These are phyloP conservation scores for Galendromus occidentalis DNA, from an alignment of 1,140 invertebrate genomes.

Conservation along the genomic window DNA sequence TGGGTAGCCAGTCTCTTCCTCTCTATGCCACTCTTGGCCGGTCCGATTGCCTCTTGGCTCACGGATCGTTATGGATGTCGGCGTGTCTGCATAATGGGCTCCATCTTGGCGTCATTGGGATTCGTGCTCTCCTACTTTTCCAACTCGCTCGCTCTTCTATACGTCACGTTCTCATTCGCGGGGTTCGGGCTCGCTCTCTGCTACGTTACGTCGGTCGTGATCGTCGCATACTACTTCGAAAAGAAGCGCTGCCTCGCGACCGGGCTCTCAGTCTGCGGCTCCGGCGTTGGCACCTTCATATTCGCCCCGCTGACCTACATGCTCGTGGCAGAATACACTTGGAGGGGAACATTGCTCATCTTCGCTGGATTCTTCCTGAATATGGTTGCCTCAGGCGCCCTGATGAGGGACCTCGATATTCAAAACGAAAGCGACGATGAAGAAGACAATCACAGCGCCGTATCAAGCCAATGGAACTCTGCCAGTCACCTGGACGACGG, in stretches of 20 bases:
- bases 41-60: constrained; percentile 65
- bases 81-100: constrained; percentile 50
- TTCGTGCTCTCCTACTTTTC: constrained; percentile 53
- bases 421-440: constrained; percentile 15
- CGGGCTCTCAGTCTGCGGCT: constrained; percentile 73
- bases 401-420: constrained; percentile 52
- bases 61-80: constrained; percentile 69
- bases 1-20: constrained; percentile 75
- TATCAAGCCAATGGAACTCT: not conserved
- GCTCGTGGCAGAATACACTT: constrained; percentile 53
- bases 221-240: constrained; percentile 90
- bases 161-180: constrained; percentile 29
- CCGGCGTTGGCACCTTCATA: constrained; percentile 59
- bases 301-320: constrained; percentile 65
- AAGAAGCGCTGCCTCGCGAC: constrained; percentile 73
- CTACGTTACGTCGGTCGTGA: constrained; percentile 64
- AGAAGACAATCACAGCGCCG: not conserved
- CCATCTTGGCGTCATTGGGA: constrained; percentile 49
- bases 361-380: constrained; percentile 64
- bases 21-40: constrained; percentile 67
- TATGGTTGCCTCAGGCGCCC: constrained; percentile 59
- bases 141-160: constrained; percentile 24
- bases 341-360: constrained; percentile 64
- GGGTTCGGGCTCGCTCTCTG: constrained; percentile 32
- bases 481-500: constrained; percentile 15